Conservation (phyloP, 1,140 invertebrate genomes). For the Zaprionus africanus region DNA sequence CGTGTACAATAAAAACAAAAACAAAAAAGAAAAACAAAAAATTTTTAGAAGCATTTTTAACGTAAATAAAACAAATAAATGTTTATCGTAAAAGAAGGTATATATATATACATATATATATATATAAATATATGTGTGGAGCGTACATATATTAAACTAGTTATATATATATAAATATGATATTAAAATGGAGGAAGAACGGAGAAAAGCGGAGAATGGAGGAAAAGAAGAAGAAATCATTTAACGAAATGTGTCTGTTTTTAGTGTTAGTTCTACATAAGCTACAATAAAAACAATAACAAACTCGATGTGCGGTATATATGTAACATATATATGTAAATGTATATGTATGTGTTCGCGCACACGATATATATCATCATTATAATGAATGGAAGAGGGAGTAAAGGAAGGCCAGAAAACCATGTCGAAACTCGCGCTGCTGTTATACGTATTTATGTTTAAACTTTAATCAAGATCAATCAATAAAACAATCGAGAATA, state of each 20-base stretch:
- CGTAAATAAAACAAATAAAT: constrained; percentile 50
- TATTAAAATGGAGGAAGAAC: constrained; percentile 39
- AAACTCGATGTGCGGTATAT: constrained; percentile 47
- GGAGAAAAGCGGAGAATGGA: constrained; percentile 26
- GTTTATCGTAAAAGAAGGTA: constrained; percentile 17
- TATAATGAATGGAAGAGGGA: not conserved
- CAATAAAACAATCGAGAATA: constrained; percentile 11
- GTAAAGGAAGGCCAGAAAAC: constrained; percentile 39
- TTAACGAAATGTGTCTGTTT: constrained; percentile 75
- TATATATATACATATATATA: constrained; percentile 34
- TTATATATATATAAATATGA: constrained; percentile 41
- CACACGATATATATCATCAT: constrained; percentile 9
- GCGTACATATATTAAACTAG: constrained; percentile 28
- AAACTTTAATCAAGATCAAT: constrained; percentile 9
- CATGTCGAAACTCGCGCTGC: constrained; percentile 49
- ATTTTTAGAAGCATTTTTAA: constrained; percentile 83
- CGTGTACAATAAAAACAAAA: constrained; percentile 70
- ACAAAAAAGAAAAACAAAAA: constrained; percentile 43
- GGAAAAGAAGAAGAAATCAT: constrained; percentile 38
- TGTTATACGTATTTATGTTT: constrained; percentile 44
- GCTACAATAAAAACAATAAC: constrained; percentile 52
- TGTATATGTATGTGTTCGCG: constrained; percentile 12
- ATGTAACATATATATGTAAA: not conserved
- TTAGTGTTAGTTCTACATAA: constrained; percentile 75
- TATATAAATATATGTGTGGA: constrained; percentile 20